Evolutionary conservation across 2,888 invertebrate species (phyloP).

Genomic region (Candidula unifasciata): DNA sequence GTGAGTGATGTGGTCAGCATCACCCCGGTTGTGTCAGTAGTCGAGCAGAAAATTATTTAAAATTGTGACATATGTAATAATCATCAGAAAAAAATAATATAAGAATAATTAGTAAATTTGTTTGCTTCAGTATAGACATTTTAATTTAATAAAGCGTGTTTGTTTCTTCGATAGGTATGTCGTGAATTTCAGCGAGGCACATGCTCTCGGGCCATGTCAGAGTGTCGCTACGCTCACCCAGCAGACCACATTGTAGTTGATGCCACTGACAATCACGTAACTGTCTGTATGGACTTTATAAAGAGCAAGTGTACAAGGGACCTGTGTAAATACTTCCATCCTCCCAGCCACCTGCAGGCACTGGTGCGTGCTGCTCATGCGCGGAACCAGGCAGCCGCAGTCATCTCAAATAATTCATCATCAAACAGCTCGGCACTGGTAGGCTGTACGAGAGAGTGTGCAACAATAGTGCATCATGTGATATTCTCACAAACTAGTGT

Average conservation of each 20-base stretch:
- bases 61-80: too few relatives aligned
- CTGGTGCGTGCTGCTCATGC: conserved; percentile 85
- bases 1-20: too few relatives aligned
- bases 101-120: too few relatives aligned
- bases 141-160: neutral
- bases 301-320: conserved; percentile 91
- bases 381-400: conserved; percentile 74
- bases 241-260: conserved; percentile 94
- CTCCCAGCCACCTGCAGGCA: conserved; percentile 96
- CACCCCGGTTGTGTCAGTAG: too few relatives aligned
- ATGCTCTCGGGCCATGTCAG: conserved; percentile 97
- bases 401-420: conserved; percentile 43
- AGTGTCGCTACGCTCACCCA: conserved; percentile 99
- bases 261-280: conserved; percentile 95
- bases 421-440: conserved; percentile 50
- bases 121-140: too few relatives aligned
- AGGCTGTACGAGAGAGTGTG: conserved; percentile 50
- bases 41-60: too few relatives aligned
- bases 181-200: conserved; percentile 99
- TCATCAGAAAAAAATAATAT: too few relatives aligned
- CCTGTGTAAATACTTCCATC: conserved; percentile 99
- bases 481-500: neutral
- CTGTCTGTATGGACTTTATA: conserved; percentile 99
- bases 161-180: conserved; percentile 81
- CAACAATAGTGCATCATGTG: conserved; percentile 3